Evolutionary conservation across 2,888 invertebrate species (phyloP).

Genomic region (Ferdinandea cuprea): DNA sequence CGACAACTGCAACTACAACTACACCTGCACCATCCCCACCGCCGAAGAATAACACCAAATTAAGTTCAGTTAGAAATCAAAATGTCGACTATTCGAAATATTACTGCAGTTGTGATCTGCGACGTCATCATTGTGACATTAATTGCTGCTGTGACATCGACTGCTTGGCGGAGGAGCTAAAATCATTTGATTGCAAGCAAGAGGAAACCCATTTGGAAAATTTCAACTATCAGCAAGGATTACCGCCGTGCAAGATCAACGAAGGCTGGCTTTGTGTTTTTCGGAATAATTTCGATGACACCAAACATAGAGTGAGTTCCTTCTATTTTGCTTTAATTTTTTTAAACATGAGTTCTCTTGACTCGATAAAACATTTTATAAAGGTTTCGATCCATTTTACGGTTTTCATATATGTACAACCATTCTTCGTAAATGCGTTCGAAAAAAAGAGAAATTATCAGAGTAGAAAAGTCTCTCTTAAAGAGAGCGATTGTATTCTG

Average conservation of each 20-base stretch:
- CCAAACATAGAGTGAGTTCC: slow-evolving; percentile 44
- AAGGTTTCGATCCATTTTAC: too few relatives aligned
- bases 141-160: slow-evolving; percentile 92
- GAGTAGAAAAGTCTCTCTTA: too few relatives aligned
- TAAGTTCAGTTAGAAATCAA: slow-evolving; percentile 24
- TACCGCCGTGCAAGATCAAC: slow-evolving; percentile 80
- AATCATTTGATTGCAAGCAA: slow-evolving; percentile 78
- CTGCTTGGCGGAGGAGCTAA: slow-evolving; percentile 83
- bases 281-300: slow-evolving; percentile 76
- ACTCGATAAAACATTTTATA: too few relatives aligned
- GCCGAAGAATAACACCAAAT: slow-evolving; percentile 13
- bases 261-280: slow-evolving; percentile 82
- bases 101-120: slow-evolving; percentile 85
- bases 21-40: too few relatives aligned
- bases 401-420: too few relatives aligned
- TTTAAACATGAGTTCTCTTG: too few relatives aligned
- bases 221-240: slow-evolving; percentile 79
- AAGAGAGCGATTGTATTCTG: too few relatives aligned
- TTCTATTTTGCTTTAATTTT: not conserved
- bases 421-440: too few relatives aligned
- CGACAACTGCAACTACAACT: slow-evolving; percentile 21
- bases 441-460: too few relatives aligned
- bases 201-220: slow-evolving; percentile 76
- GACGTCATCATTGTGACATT: slow-evolving; percentile 86
- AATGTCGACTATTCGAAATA: slow-evolving; percentile 72